Percentiles rank a stretch among this genome's conserved stretches.
phyloP scores from a whole-genome alignment of 2,888 invertebrate genomes.

The Drosophila dives region DNA sequence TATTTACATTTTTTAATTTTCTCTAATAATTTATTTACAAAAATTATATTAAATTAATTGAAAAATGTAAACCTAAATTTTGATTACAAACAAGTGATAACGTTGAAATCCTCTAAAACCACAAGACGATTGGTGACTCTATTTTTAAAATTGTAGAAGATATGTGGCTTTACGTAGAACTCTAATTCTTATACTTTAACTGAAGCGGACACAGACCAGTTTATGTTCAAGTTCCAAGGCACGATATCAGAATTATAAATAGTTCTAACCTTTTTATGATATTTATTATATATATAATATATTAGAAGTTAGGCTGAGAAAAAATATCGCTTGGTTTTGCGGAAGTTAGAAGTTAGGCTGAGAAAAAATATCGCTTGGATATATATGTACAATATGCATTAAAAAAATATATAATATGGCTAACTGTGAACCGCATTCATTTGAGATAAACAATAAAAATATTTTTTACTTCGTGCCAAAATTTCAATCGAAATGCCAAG shows the following conservation, averaged over 20 bases:
- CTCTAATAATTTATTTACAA: not conserved
- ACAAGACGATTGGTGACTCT: not conserved
- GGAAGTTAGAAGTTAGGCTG: not conserved
- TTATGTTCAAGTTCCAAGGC: not conserved
- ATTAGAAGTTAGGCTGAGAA: no score
- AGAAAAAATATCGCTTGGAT: not conserved
- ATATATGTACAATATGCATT: not conserved
- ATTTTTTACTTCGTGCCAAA: conserved; percentile 2
- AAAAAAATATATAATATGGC: not conserved
- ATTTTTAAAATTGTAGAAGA: not conserved
- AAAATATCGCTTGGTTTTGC: no score
- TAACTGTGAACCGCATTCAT: not conserved
- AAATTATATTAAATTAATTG: not conserved
- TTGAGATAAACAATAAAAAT: not conserved
- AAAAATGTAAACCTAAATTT: not conserved
- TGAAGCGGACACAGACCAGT: not conserved
- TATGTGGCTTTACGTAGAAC: not conserved
- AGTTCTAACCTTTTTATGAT: not conserved
- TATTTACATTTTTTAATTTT: not conserved
- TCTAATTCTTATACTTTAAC: not conserved
- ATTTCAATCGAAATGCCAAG: conserved; percentile 17
- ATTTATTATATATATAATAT: no score
- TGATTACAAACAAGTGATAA: not conserved
- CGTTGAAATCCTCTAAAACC: not conserved
- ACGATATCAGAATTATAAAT: not conserved